Evolutionary conservation across 2,113 vertebrate species (phyloP), one percentile per base, ranked within the genome.

Genomic region (Pachyramphus minor): DNA sequence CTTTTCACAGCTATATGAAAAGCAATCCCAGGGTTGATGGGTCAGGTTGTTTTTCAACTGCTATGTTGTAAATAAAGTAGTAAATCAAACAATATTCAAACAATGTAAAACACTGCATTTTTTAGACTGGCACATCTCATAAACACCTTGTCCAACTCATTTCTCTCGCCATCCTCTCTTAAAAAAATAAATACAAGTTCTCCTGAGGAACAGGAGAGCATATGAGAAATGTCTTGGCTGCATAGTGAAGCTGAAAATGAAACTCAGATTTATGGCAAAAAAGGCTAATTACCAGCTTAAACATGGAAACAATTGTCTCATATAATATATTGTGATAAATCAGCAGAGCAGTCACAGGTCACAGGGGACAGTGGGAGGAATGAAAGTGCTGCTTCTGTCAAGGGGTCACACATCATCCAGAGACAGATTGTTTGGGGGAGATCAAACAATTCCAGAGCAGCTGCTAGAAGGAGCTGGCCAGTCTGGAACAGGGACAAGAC

Each of bases 71-170:
- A 96, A 96, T 96, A 96, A 94, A 92, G 73, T 42, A 87, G 85
- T 95, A 96, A 94, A 97, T 94, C 88, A 96, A 92, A 78, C 14
- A n/a, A 59, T 91, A 95, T 62, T 93, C 66, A 97, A 93, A 94
- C 90, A 96, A 92, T 1, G 28, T 84, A 87, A 90, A 96, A 45
- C 56, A 68, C 16, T 50, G 64, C 49, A 64, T 84, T 87, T 94
- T 92, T 93, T 85, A 95, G 83, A 87, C 69, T 84, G 83, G 41
- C 77, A 79, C 12, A 11, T 82, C 73, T 95, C 73, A 90, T 85
- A 89, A 95, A 93, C 83, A 96, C 92, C 86, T 96, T 93, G 88
- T 96, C 90, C 58, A 68, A 90, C 25, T 82, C 49, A 84, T 78
- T 94, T 68, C 77, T 93, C 88, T 95, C 80, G 79, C 83, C n/a